phyloP scores from a whole-genome alignment of 2,113 vertebrate species.

The Heterotilapia buettikoferi region DNA sequence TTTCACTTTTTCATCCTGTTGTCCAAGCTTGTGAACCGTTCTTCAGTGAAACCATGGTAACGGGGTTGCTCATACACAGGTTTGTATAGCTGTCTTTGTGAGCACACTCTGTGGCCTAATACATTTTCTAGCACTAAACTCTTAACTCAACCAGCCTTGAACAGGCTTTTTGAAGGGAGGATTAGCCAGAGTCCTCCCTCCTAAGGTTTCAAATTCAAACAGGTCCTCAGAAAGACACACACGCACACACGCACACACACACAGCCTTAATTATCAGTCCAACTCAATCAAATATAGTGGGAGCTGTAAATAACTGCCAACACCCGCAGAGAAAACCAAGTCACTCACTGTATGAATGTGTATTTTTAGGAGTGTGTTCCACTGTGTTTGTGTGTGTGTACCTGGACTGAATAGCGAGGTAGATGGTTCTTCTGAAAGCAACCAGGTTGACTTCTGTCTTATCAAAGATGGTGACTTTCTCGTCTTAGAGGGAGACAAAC shows the following conservation, averaged over 20 bases:
- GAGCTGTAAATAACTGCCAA: conserved; percentile 33
- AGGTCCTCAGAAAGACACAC: neutral
- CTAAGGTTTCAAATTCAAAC: neutral
- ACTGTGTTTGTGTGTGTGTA: conserved; percentile 47
- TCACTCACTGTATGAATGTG: neutral
- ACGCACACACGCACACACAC: fast-evolving
- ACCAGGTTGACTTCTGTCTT: conserved; percentile 97
- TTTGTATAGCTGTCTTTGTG: neutral
- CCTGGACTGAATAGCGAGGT: conserved; percentile 98
- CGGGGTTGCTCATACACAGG: neutral
- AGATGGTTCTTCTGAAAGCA: conserved; percentile 95
- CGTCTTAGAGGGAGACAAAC: conserved; percentile 40
- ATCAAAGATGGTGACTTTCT: conserved; percentile 94
- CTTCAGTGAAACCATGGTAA: conserved; percentile 27
- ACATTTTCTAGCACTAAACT: neutral
- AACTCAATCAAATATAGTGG: conserved; percentile 26
- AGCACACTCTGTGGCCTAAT: neutral
- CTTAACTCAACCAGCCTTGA: neutral
- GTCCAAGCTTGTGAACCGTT: neutral
- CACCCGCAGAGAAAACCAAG: conserved; percentile 11
- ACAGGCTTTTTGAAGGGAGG: neutral
- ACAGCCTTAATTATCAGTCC: conserved; percentile 31
- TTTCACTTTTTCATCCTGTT: neutral
- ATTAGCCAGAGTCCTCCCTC: neutral
- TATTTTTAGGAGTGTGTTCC: neutral